Evolutionary conservation across 2,888 invertebrate species (phyloP), one percentile per base, ranked within the genome.

Genomic region (Stenoptilia bipunctidactyla): DNA sequence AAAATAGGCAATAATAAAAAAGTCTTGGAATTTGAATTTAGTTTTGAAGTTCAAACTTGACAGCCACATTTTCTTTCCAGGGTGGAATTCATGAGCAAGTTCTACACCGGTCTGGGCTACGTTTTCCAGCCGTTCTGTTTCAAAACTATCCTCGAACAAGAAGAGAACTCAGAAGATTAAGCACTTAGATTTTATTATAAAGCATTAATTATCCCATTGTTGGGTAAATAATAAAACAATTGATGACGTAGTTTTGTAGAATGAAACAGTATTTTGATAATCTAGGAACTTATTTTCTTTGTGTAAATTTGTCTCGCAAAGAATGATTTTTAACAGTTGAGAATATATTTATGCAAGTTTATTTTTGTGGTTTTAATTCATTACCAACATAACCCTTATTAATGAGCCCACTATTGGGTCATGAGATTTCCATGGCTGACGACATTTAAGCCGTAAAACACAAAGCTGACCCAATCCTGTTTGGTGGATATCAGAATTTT

Each of bases 31-130:
- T n/a, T n/a, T n/a, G n/a, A n/a, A n/a, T n/a, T n/a, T n/a, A n/a
- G n/a, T n/a, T n/a, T n/a, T n/a, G n/a, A n/a, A n/a, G n/a, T n/a
- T n/a, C n/a, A n/a, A n/a, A n/a, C n/a, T n/a, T n/a, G n/a, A n/a
- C n/a, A n/a, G n/a, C n/a, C n/a, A n/a, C n/a, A n/a, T 20, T 25
- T 44, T 8, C 41, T 61, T 61, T 40, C n/a, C 60, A 94, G 94
- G 94, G 96, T 96, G 59, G 96, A 96, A 75, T 98, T 98, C 85
- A 97, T 98, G 88, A 97, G 95, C 77, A 96, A 96, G 75, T 96
- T 96, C 83, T 96, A 94, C 70, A 69, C 86, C 13, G 96, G 96
- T 45, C 80, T 88, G 50, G 96, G 96, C 6, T 91, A 93, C 72
- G 76, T 89, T 46, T 96, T 96, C 85, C 86, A 88, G 59, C 95